Evolutionary conservation across 2,888 invertebrate genomes (phyloP), one percentile per base, ranked within the genome.

Genomic region (Caenorhabditis doughertyi): DNA sequence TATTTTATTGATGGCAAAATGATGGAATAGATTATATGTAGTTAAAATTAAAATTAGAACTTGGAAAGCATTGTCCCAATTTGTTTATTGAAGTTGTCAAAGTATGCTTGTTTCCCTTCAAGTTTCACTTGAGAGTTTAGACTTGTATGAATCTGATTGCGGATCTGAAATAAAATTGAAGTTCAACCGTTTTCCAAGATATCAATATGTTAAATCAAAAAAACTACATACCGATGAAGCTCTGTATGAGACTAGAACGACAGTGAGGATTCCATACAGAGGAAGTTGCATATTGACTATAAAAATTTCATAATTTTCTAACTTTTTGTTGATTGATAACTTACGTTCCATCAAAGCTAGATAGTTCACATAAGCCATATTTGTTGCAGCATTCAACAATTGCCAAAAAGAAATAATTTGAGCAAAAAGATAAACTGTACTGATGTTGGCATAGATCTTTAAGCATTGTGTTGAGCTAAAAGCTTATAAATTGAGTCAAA

Each of bases 371-470:
- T 21, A 5, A 9, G 27, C 23, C 25, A 80, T 13, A 1, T 65
- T 25, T 11, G 23, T 13, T 4, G 76, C 11, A 7, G n/a, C n/a
- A 11, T 35, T 23, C 7, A 77, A 18, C 13, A 77, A 29, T 5
- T n/a, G 39, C 0, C 4, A 35, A 53, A 77, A 77, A 0, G 51
- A 42, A 2, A 5, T 3, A n/a, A 32, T 49, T 29, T 77, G 67
- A 16, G 13, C 2, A 16, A 53, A 9, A 9, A 73, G 53, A 47
- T 68, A 64, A 16, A 47, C 18, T 5, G 80, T 68, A 44, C 60
- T 73, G 11, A 56, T 25, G 56, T 80, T 80, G 13, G 80, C 80
- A 27, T 71, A 80, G 21, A 73, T 60, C 39, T 73, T 73, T 7
- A 80, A 60, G 16, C 71, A 62, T 62, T 67, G 49, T 29, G 44